These are phyloP conservation scores for Calcarius ornatus DNA, from an alignment of 2,113 vertebrate genomes.

Conservation along the genomic window DNA sequence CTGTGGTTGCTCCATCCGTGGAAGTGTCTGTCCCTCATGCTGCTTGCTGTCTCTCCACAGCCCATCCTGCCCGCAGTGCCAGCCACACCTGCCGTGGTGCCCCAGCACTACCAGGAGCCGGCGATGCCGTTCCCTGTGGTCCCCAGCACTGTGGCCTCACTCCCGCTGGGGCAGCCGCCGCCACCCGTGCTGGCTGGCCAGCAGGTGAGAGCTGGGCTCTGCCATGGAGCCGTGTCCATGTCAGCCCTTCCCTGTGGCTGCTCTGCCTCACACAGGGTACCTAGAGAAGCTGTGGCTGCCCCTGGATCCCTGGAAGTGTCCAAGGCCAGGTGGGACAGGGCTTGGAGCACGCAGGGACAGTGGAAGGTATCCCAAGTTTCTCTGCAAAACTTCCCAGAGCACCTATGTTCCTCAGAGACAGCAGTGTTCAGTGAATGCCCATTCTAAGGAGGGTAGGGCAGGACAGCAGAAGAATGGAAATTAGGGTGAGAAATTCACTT, in stretches of 20 bases:
- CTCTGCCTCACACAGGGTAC: fast-evolving
- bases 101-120: conserved; percentile 74
- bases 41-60: conserved; percentile 11
- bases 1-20: neutral
- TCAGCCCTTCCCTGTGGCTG: fast-evolving
- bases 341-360: neutral
- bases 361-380: neutral
- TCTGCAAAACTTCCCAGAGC: neutral
- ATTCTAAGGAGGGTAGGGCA: neutral
- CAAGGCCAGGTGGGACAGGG: neutral
- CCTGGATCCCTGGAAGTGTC: neutral
- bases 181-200: conserved; percentile 63
- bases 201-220: conserved; percentile 73
- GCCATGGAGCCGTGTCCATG: fast-evolving
- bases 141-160: conserved; percentile 50
- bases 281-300: neutral
- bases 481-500: neutral
- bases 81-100: neutral
- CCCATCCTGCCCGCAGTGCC: conserved; percentile 33
- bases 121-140: conserved; percentile 58
- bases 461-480: neutral
- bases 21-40: neutral
- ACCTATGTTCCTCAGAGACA: neutral
- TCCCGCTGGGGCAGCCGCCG: conserved; percentile 40
- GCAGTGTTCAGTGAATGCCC: neutral